A percentile compares a stretch with the other conserved stretches of the same genome.
These are phyloP conservation scores for Hycleus cichorii DNA, from an alignment of 1,140 invertebrate species.

Conservation along the genomic window DNA sequence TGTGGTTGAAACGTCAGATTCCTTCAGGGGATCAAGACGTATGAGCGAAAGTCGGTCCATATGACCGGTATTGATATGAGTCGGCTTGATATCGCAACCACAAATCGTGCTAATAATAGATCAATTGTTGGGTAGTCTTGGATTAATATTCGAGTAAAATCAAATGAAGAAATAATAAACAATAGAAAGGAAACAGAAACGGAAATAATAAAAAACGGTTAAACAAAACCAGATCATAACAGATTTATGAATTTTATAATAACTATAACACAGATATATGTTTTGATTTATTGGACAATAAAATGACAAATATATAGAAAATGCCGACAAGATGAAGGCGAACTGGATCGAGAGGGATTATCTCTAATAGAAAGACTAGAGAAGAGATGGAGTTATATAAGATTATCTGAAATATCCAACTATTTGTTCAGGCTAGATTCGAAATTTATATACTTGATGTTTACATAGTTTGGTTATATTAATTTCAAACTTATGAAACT, in stretches of 20 bases:
- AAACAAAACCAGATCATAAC: conserved; percentile 9
- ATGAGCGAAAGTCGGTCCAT: no score
- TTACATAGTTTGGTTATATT: conserved; percentile 16
- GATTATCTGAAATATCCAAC: neutral
- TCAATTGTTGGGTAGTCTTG: neutral
- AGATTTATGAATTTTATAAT: neutral
- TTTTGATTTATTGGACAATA: conserved; percentile 17
- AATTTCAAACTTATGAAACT: conserved; percentile 11
- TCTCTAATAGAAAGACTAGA: neutral
- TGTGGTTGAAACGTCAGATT: no score
- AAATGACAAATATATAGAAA: conserved; percentile 7
- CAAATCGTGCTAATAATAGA: no score
- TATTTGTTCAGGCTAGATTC: conserved; percentile 16
- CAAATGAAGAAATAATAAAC: conserved; percentile 11
- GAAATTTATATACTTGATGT: conserved; percentile 6
- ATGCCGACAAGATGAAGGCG: neutral
- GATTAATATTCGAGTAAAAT: neutral
- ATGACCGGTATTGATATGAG: no score
- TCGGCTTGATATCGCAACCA: no score
- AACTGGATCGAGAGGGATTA: no score
- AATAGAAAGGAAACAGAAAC: conserved; percentile 11
- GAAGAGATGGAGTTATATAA: neutral
- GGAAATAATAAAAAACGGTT: conserved; percentile 15
- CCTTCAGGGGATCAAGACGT: no score
- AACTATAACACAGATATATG: neutral